Evolutionary conservation across 2,113 vertebrate genomes (phyloP), one percentile per base, ranked within the genome.

Genomic region (Myotis brandtii): DNA sequence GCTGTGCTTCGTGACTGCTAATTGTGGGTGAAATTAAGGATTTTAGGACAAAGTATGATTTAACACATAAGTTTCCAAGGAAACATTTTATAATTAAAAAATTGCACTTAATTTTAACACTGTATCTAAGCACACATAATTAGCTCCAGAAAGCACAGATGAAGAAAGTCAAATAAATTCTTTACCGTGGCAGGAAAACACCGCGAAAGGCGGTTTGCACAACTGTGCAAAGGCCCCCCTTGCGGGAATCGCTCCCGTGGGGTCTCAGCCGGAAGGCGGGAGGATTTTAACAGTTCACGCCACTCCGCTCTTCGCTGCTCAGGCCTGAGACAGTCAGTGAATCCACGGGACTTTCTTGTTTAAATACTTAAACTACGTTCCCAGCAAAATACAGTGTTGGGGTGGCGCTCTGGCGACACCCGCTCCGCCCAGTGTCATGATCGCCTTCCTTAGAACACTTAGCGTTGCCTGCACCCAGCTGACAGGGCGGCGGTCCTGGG

Each of bases 81-180:
- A 98, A 98, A 93, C 89, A 95, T 95, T 98, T 97, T 96, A 94
- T 98, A 98, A 99, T 98, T 98, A 97, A 98, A 98, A 98, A 97
- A 98, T 98, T 97, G 92, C 97, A 97, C 98, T 98, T 98, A 97
- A 91, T 98, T 98, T 97, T 98, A 96, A 97, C 97, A 96, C 84
- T 97, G 88, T 97, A 98, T 98, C 96, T 97, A 96, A 98, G 96
- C 98, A 98, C 96, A 98, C 98, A 95, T 96, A 98, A 98, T 98
- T 98, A 98, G 97, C 94, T 97, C 92, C 89, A 88, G 76, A 97
- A 95, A 95, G 86, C 95, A 96, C 96, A 97, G 98, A 97, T 85
- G 97, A 98, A 98, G 96, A 62, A 34, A 96, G 66, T 93, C 70
- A 95, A 95, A 77, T 89, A 96, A 97, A 97, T 96, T 94, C 23